Evolutionary conservation across 2,113 vertebrate genomes (phyloP).

Genomic region (Dasyurus viverrinus): DNA sequence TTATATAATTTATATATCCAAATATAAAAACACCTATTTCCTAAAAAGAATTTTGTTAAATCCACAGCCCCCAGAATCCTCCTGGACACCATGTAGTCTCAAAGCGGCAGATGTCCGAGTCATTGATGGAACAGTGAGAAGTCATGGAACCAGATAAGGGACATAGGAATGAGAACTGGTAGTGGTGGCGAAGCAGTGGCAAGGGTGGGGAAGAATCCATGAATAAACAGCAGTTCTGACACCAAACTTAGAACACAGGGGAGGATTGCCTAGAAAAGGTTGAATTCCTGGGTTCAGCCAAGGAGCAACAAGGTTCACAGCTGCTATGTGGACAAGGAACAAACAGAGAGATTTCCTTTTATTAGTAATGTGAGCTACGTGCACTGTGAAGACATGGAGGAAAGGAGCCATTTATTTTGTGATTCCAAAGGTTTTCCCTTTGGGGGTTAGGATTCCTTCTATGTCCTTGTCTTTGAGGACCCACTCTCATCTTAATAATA

Average conservation of each 20-base stretch:
- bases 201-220: neutral
- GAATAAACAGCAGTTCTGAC: neutral
- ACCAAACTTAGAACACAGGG: neutral
- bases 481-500: neutral
- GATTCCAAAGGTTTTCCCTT: neutral
- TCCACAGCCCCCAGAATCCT: neutral
- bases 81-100: neutral
- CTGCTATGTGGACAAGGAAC: neutral
- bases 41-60: neutral
- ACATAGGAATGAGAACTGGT: neutral
- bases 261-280: neutral
- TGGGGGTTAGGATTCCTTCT: neutral
- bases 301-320: neutral
- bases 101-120: neutral
- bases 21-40: neutral
- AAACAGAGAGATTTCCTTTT: neutral
- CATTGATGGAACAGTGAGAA: neutral
- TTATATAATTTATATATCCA: too few species aligned
- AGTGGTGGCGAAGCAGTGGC: neutral
- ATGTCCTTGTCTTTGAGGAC: neutral
- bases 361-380: neutral
- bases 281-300: neutral
- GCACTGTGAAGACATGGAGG: neutral
- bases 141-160: neutral
- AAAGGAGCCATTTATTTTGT: neutral